A percentile compares a stretch with the other conserved stretches of the same genome.
Conservation (phyloP, 1,140 invertebrate genomes). For the Drosophila sproati region DNA sequence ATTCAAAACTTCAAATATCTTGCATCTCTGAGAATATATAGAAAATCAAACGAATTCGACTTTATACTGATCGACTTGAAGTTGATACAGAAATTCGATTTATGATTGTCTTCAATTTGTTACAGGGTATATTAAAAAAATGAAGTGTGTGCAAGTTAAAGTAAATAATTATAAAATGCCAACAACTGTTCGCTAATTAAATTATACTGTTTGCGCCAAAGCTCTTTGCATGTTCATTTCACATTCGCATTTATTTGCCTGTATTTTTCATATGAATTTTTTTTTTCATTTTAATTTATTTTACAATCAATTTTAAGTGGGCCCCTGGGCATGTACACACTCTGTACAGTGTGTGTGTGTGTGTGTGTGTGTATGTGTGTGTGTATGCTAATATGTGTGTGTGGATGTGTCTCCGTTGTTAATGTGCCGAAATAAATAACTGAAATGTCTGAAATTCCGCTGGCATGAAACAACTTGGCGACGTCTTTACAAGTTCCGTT, state of each 20-base stretch:
- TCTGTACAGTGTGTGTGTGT: conserved; percentile 2
- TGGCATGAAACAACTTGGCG: conserved; percentile 59
- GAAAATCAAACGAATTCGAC: too few species aligned
- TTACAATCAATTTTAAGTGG: conserved; percentile 75
- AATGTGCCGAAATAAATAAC: conserved; percentile 80
- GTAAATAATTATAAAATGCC: conserved; percentile 75
- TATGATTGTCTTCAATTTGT: not conserved
- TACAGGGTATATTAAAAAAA: conserved; percentile 15
- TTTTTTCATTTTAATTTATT: conserved; percentile 70
- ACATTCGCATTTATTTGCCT: conserved; percentile 41
- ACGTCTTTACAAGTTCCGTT: conserved; percentile 69
- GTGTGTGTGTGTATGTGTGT: conserved; percentile 9
- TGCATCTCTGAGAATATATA: too few species aligned
- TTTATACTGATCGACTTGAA: too few species aligned
- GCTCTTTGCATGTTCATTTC: conserved; percentile 50
- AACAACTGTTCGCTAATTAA: conserved; percentile 76
- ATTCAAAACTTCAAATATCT: too few species aligned
- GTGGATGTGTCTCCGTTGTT: conserved; percentile 51
- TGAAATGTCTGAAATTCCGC: conserved; percentile 70
- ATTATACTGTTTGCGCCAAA: conserved; percentile 73
- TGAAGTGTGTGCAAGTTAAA: conserved; percentile 14
- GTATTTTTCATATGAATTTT: conserved; percentile 5
- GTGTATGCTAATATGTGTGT: not conserved
- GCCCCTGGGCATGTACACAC: conserved; percentile 34
- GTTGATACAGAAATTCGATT: not conserved